Conservation (phyloP, 2,113 vertebrate genomes). For the Urocolius indicus region DNA sequence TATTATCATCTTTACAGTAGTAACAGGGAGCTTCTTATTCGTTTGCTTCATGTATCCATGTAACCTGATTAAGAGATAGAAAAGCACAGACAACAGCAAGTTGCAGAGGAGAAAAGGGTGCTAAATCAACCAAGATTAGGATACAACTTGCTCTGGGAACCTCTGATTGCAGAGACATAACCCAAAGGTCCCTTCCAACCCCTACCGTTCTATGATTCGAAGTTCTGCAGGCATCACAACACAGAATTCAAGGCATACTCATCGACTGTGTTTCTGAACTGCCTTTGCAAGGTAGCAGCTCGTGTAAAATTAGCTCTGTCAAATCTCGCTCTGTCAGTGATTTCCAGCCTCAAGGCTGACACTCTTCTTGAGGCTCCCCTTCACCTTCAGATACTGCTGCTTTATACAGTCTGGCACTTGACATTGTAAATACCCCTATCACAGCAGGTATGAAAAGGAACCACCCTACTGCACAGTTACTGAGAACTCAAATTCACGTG, state of each 20-base stretch:
- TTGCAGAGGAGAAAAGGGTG: neutral
- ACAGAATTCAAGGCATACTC: neutral
- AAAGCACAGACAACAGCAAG: neutral
- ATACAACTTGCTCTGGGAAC: neutral
- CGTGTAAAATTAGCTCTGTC: neutral
- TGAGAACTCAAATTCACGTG: neutral
- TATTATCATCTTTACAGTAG: neutral
- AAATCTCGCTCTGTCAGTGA: rapidly evolving
- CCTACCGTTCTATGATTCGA: neutral
- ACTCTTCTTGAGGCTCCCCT: neutral
- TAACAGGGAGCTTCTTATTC: neutral
- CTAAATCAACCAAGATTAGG: neutral
- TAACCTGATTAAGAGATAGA: neutral
- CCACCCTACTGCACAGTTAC: neutral
- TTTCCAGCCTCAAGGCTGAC: neutral
- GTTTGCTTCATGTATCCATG: rapidly evolving
- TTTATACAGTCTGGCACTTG: neutral
- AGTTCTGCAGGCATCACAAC: neutral
- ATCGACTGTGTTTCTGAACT: neutral
- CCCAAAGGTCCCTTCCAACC: neutral
- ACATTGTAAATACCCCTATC: neutral
- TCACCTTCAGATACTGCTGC: neutral
- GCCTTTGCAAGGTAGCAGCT: neutral
- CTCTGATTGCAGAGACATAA: neutral
- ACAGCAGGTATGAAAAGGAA: neutral